Evolutionary conservation across 2,113 vertebrate species (phyloP).

Genomic region (Drymodes brunneopygia): DNA sequence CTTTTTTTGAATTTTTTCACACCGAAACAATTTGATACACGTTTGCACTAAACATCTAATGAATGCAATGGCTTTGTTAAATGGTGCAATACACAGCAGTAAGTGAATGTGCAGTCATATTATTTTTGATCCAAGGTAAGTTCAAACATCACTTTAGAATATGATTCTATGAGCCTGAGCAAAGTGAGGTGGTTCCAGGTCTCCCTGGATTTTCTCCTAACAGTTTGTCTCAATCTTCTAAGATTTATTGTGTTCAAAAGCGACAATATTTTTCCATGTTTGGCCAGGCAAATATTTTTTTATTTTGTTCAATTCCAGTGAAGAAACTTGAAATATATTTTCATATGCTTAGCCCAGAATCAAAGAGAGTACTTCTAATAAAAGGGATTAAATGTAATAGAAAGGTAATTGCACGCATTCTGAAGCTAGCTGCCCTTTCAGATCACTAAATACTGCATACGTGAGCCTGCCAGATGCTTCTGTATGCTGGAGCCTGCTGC

Average conservation of each 20-base stretch:
- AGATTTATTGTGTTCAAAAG: not conserved
- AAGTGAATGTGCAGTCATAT: not conserved
- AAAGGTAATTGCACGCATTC: not conserved
- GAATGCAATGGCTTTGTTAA: not conserved
- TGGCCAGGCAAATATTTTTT: not conserved
- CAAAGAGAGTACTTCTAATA: not conserved
- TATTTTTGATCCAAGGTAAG: not conserved
- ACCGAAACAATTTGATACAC: not conserved
- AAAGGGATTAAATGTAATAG: not conserved
- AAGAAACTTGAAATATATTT: not conserved
- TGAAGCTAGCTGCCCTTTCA: not conserved
- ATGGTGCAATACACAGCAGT: not conserved
- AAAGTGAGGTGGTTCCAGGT: not conserved
- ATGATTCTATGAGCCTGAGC: not conserved
- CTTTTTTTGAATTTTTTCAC: not conserved
- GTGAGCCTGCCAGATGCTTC: not conserved
- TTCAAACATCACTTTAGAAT: not conserved
- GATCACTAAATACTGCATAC: not conserved
- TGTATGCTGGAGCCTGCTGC: fast-evolving
- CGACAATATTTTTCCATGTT: not conserved
- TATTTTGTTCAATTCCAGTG: not conserved
- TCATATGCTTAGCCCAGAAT: not conserved
- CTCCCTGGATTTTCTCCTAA: not conserved
- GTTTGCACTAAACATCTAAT: not conserved
- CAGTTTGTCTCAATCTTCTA: not conserved